Evolutionary conservation across 1,140 invertebrate genomes (phyloP), one percentile per base, ranked within the genome.

Genomic region (Theocolax elegans): DNA sequence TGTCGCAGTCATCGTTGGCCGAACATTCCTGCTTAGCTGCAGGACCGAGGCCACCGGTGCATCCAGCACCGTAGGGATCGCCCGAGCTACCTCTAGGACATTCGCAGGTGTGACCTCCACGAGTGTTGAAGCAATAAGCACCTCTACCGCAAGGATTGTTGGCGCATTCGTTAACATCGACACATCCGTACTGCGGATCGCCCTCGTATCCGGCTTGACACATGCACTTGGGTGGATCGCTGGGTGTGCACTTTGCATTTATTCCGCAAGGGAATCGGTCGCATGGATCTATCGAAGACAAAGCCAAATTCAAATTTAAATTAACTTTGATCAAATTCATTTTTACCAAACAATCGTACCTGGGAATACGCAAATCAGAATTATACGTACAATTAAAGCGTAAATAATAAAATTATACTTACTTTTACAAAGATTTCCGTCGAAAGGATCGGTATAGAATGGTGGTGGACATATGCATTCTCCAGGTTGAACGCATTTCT

Each of bases 221-320:
- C 88, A 94, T 91, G 80, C 95, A 97, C 76, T 90, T 90, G 8
- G 95, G 95, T 19, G 94, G 94, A 86, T 96, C 94, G 64, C 91
- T 94, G 6, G 95, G 94, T 4, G 92, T 94, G 79, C 95, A 97
- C 85, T 94, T 94, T 1, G 95, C 92, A 82, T 97, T 97, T n/a
- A 95, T 91, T 17, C 96, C 95, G 79, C 96, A 98, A 1, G 92
- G 90, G 80, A 93, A 95, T 59, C 93, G 88, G 80, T 95, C 93
- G 79, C 94, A 95, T 6, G 94, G 94, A 81, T 87, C 87, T 88
- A 6, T 19, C 4, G 8, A 67, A 48, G 71, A 40, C 25, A 40
- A 29, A 29, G 9, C 2, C 31, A 31, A 31, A 17, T 17, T 4
- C 15, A 54, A 21, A 59, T 40, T 19, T 21, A 38, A 23, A 59